Conservation (phyloP, 2,797 vertebrate genomes). For the Hybognathus amarus region DNA sequence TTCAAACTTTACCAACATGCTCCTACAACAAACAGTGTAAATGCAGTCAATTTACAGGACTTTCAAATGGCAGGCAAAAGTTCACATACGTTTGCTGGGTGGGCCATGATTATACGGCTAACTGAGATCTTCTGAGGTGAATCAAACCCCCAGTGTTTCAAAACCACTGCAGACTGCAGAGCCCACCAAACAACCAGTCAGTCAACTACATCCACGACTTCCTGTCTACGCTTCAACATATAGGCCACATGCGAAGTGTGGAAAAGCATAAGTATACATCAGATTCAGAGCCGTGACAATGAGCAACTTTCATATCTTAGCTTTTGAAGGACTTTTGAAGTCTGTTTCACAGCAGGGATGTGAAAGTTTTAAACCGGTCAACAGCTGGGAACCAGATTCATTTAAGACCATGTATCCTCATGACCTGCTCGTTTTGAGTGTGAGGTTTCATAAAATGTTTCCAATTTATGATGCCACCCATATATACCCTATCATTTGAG, state of each 20-base stretch:
- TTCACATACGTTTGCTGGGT: constrained; percentile 9
- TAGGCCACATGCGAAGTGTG: constrained; percentile 4
- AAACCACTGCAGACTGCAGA: constrained; percentile 5
- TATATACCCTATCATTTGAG: neutral
- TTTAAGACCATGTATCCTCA: constrained; percentile 3
- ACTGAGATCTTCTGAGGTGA: constrained; percentile 13
- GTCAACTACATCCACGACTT: constrained; percentile 17
- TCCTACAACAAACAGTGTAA: neutral
- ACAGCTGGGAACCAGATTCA: constrained; percentile 44
- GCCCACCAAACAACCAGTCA: constrained; percentile 28
- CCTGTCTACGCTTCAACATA: neutral
- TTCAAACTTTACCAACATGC: neutral
- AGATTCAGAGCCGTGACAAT: neutral
- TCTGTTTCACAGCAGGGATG: constrained; percentile 27
- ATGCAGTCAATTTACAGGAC: neutral
- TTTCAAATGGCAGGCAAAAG: constrained; percentile 1
- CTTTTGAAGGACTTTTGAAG: constrained; percentile 25
- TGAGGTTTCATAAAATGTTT: constrained; percentile 3
- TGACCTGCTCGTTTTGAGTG: constrained; percentile 17
- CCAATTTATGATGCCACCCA: constrained; percentile 13
- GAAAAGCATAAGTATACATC: constrained; percentile 6
- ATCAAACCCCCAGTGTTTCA: neutral
- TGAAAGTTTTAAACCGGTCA: constrained; percentile 25
- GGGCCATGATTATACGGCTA: constrained; percentile 16
- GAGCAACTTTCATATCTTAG: constrained; percentile 4